Percentiles rank a stretch among this genome's conserved stretches.
Evolutionary conservation across 2,113 vertebrate genomes (phyloP).

Genomic region (Macrotis lagotis): DNA sequence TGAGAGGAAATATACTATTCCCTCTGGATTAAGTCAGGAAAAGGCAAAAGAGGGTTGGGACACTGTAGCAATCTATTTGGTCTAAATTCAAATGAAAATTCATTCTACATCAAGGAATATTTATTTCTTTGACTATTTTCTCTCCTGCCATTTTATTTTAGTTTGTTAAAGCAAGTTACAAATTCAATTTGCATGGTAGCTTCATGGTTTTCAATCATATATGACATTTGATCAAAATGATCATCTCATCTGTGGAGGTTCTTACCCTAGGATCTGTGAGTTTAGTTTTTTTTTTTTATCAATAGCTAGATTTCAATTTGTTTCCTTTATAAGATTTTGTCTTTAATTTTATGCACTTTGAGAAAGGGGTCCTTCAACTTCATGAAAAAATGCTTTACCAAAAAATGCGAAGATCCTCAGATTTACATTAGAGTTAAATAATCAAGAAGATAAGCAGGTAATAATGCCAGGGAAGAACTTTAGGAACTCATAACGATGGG

Average conservation of each 20-base stretch:
- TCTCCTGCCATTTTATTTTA: conserved; percentile 18
- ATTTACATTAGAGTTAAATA: neutral
- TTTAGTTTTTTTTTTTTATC: neutral
- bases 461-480: neutral
- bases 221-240: neutral
- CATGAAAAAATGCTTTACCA: neutral
- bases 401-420: neutral
- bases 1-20: neutral
- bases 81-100: neutral
- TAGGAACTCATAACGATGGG: neutral
- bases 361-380: neutral
- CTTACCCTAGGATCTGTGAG: neutral
- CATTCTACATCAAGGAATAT: conserved; percentile 38
- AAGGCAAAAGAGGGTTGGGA: neutral
- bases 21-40: neutral
- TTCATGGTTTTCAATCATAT: neutral
- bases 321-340: neutral
- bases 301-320: neutral
- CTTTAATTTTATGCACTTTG: neutral
- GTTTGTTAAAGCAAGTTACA: neutral
- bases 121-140: conserved; percentile 26
- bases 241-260: neutral
- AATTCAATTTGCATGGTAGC: conserved; percentile 1
- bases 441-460: neutral
- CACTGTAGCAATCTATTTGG: neutral